A percentile compares a stretch with the other conserved stretches of the same genome.
Conservation (phyloP, 2,113 vertebrate genomes). For the Motacilla alba region DNA sequence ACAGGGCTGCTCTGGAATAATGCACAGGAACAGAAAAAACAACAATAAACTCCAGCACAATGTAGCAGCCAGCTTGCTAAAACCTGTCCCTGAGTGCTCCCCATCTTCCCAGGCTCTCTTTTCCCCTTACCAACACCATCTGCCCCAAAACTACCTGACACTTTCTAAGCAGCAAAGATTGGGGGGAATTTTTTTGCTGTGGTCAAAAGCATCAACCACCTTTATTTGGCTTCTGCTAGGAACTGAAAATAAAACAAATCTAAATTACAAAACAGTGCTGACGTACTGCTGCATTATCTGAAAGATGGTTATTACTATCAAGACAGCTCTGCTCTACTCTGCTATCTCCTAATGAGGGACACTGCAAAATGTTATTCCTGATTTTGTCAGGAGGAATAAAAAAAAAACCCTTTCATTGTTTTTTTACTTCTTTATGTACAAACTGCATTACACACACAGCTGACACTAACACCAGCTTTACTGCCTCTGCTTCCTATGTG, state of each 20-base stretch:
- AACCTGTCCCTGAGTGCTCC: background rate
- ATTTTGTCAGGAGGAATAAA: background rate
- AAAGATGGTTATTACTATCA: slow-evolving; percentile 59
- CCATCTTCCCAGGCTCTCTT: background rate
- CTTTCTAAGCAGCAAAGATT: background rate
- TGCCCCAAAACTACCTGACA: background rate
- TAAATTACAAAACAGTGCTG: slow-evolving; percentile 27
- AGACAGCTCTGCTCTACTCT: slow-evolving; percentile 8
- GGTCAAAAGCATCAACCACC: background rate
- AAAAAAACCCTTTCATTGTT: background rate
- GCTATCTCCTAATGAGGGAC: slow-evolving; percentile 37
- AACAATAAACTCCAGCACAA: background rate
- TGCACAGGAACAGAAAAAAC: background rate
- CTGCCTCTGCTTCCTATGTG: background rate
- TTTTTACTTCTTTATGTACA: background rate
- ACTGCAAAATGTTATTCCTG: background rate
- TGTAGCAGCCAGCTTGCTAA: background rate
- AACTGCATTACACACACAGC: background rate
- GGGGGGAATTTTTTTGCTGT: background rate
- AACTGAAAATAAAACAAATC: slow-evolving; percentile 36
- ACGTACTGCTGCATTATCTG: slow-evolving; percentile 20
- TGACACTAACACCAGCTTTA: background rate
- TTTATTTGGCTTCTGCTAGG: background rate
- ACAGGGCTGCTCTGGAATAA: background rate
- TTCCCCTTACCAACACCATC: background rate